A percentile compares a stretch with the other conserved stretches of the same genome.
phyloP scores from a whole-genome alignment of 2,888 invertebrate genomes.

The Erebia palarica region DNA sequence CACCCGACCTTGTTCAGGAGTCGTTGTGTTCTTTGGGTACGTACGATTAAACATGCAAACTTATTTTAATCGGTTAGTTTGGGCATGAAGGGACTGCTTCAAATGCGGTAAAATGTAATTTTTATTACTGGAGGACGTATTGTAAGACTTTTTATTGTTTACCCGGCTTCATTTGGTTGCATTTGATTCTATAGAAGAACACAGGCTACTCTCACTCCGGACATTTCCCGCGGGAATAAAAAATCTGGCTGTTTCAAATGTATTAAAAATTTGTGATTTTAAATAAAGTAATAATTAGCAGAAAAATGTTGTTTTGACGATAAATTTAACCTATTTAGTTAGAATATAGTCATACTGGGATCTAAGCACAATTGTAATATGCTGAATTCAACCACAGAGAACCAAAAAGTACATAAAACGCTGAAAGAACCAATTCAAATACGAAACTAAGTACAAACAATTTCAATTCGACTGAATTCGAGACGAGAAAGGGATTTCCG shows the following conservation, averaged over 20 bases:
- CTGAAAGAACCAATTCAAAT: not conserved
- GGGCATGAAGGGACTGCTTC: not conserved
- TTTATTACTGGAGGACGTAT: not conserved
- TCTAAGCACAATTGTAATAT: not conserved
- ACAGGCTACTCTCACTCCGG: too few relatives aligned
- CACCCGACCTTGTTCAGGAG: slow-evolving; percentile 46
- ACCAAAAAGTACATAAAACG: not conserved
- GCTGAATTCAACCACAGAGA: not conserved
- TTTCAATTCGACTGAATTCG: slow-evolving; percentile 54
- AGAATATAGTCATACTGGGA: too few relatives aligned
- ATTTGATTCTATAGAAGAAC: not conserved
- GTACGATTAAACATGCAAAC: slow-evolving; percentile 45
- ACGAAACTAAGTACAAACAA: slow-evolving; percentile 37
- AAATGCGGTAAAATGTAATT: not conserved
- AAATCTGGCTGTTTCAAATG: too few relatives aligned
- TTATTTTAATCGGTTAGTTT: slow-evolving; percentile 54
- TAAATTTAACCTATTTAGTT: not conserved
- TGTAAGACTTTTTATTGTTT: not conserved
- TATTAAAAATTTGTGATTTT: too few relatives aligned
- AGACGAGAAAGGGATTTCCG: slow-evolving; percentile 53
- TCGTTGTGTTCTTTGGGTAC: slow-evolving; percentile 40
- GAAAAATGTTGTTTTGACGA: not conserved
- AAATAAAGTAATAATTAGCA: not conserved
- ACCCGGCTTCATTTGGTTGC: not conserved
- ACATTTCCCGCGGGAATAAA: too few relatives aligned